These are phyloP conservation scores for Xiphorhynchus elegans DNA, from an alignment of 2,113 vertebrate species.

Conservation along the genomic window DNA sequence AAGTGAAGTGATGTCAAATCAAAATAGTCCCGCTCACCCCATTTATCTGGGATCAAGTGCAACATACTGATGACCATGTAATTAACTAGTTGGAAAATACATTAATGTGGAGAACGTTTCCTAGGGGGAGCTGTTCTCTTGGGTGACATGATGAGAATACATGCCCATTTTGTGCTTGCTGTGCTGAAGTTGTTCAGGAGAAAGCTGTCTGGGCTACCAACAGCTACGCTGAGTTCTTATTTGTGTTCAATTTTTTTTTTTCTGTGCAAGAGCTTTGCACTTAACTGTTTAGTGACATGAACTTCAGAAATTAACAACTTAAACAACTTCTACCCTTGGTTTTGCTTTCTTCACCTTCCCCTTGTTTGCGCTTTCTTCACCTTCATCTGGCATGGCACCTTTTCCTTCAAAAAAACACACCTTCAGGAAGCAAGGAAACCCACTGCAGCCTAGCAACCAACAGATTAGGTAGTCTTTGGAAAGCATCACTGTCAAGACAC, in stretches of 20 bases:
- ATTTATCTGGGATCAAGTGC: neutral
- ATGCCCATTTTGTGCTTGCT: neutral
- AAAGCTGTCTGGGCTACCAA: neutral
- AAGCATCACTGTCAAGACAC: accelerated
- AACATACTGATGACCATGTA: neutral
- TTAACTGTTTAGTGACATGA: neutral
- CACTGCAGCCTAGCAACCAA: neutral
- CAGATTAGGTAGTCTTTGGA: neutral
- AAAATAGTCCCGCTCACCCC: neutral
- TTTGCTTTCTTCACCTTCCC: neutral
- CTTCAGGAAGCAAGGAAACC: neutral
- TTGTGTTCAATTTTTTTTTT: neutral
- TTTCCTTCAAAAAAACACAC: neutral
- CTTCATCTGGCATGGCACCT: neutral
- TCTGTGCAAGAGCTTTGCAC: neutral
- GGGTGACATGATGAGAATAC: neutral
- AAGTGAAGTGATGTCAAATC: neutral
- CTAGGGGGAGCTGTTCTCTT: neutral
- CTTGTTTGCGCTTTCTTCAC: neutral
- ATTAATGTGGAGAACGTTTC: neutral
- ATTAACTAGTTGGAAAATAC: neutral
- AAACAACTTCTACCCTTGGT: neutral
- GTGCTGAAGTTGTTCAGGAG: neutral
- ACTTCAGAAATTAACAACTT: neutral
- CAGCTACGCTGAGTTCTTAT: neutral